A percentile compares a stretch with the other conserved stretches of the same genome.
Evolutionary conservation across 1,140 invertebrate genomes (phyloP).

Genomic region (Zaprionus davidi): DNA sequence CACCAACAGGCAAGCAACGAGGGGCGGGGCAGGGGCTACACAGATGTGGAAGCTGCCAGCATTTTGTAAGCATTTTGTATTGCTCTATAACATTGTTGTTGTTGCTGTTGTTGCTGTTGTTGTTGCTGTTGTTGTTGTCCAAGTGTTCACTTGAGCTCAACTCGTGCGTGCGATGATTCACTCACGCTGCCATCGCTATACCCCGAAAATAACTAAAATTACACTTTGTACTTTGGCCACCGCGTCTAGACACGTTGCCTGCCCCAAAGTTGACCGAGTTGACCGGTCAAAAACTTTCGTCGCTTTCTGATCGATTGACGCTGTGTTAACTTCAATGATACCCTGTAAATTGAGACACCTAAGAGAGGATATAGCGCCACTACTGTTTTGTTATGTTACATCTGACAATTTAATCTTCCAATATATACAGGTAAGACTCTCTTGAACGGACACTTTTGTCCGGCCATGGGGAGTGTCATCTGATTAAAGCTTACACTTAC

Average conservation of each 20-base stretch:
- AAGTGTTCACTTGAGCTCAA: slow-evolving; percentile 3
- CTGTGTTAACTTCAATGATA: not conserved
- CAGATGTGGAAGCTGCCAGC: slow-evolving; percentile 43
- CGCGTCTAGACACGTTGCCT: slow-evolving; percentile 54
- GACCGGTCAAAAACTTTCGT: slow-evolving; percentile 23
- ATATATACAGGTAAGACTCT: too few relatives aligned
- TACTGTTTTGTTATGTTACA: not conserved
- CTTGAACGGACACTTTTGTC: too few relatives aligned
- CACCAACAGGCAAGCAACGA: slow-evolving; percentile 26
- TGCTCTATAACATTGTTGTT: slow-evolving; percentile 21
- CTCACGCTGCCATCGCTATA: not conserved
- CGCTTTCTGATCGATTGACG: slow-evolving; percentile 10
- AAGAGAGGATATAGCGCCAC: not conserved
- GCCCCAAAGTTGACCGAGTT: slow-evolving; percentile 37
- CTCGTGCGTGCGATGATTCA: slow-evolving; percentile 10
- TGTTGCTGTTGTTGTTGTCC: slow-evolving; percentile 8
- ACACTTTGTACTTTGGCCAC: slow-evolving; percentile 17
- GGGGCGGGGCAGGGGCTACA: not conserved
- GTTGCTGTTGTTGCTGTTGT: too few relatives aligned
- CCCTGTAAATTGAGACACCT: not conserved
- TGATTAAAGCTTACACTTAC: too few relatives aligned
- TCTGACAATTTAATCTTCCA: too few relatives aligned
- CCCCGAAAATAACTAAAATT: slow-evolving; percentile 38
- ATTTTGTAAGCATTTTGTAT: slow-evolving; percentile 69
- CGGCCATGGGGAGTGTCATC: too few relatives aligned